Conservation (phyloP, 2,113 vertebrate genomes). For the Deroptyus accipitrinus region DNA sequence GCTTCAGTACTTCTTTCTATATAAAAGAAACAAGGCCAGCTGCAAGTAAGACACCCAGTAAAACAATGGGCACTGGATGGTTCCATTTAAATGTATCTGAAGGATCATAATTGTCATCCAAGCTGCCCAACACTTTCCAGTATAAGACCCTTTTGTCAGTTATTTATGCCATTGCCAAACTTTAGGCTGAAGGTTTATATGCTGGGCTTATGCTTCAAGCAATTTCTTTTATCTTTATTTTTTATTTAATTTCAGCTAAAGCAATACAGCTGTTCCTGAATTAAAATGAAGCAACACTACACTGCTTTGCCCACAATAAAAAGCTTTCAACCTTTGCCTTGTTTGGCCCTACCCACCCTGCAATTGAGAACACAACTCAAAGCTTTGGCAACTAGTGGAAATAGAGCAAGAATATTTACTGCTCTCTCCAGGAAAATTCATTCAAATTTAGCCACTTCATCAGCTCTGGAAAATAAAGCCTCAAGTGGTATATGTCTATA, state of each 20-base stretch:
- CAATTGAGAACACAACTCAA: background rate
- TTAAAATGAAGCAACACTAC: background rate
- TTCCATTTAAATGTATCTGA: background rate
- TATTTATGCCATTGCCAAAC: background rate
- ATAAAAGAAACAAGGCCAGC: constrained; percentile 1
- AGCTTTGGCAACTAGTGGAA: background rate
- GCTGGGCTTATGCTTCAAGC: background rate
- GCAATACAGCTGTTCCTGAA: background rate
- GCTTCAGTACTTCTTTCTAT: background rate
- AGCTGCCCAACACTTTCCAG: background rate
- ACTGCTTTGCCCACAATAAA: background rate
- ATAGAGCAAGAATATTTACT: background rate
- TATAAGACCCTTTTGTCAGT: background rate
- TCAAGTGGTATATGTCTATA: background rate
- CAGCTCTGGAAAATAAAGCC: background rate
- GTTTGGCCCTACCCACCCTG: background rate
- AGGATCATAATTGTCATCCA: background rate
- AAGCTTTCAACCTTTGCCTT: background rate
- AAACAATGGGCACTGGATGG: background rate
- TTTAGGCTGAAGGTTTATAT: background rate
- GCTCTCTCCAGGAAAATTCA: background rate
- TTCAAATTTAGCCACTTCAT: background rate
- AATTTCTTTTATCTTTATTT: background rate
- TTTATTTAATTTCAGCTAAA: background rate
- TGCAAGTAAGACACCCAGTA: background rate